phyloP scores from a whole-genome alignment of 2,113 vertebrate genomes.

The Cavia aperea region DNA sequence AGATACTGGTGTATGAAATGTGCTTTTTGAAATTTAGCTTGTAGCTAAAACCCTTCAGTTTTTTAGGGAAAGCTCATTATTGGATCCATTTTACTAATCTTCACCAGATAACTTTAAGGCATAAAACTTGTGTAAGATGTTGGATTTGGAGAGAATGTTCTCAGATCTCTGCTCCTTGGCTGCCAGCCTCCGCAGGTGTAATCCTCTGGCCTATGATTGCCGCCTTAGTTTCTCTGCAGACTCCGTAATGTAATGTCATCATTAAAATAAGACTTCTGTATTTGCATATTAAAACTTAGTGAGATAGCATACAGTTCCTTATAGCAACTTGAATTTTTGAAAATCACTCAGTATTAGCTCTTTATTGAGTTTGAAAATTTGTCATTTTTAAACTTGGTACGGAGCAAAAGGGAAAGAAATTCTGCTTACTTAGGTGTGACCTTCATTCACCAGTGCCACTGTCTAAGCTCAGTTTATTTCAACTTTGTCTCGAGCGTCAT shows the following conservation, averaged over 20 bases:
- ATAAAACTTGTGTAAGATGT: neutral
- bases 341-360: neutral
- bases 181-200: neutral
- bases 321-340: neutral
- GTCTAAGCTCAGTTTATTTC: neutral
- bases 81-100: constrained; percentile 24
- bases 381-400: neutral
- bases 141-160: neutral
- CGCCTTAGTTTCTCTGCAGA: neutral
- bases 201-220: constrained; percentile 20
- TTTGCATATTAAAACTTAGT: constrained; percentile 45
- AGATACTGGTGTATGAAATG: constrained; percentile 13
- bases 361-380: neutral
- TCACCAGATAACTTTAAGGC: neutral
- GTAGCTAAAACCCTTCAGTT: neutral
- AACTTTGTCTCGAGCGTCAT: neutral
- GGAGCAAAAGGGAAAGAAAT: neutral
- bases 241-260: neutral
- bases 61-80: constrained; percentile 17
- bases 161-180: constrained; percentile 25
- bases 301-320: neutral
- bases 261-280: neutral
- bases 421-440: neutral
- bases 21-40: neutral
- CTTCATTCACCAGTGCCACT: neutral